Conservation (phyloP, 1,140 invertebrate genomes). For the Globodera ellingtonae region DNA sequence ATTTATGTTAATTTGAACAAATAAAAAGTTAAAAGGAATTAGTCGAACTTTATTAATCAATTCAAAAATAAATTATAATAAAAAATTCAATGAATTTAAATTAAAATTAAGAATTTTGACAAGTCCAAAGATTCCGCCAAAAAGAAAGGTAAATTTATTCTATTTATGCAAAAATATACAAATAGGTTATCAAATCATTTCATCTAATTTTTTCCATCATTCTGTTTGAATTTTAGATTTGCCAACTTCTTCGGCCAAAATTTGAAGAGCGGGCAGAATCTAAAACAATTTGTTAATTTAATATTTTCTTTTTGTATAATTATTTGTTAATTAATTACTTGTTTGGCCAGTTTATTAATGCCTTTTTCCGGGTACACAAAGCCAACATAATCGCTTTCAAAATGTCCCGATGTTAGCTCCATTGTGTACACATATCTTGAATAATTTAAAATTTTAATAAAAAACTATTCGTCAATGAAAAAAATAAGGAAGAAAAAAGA, state of each 20-base stretch:
- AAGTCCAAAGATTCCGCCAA: no score
- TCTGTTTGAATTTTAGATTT: not conserved
- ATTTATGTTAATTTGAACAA: no score
- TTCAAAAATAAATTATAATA: no score
- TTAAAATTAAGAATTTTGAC: no score
- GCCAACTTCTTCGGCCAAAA: not conserved
- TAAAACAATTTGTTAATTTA: not conserved
- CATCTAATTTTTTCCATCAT: no score
- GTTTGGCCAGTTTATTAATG: conserved; percentile 20
- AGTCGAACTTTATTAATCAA: no score
- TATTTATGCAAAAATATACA: no score
- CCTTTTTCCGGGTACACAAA: conserved; percentile 32
- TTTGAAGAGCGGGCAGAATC: not conserved
- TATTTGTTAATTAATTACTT: conserved; percentile 9
- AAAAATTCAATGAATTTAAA: no score
- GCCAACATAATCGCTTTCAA: conserved; percentile 25
- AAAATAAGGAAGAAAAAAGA: not conserved
- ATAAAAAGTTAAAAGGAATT: no score
- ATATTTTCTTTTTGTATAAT: not conserved
- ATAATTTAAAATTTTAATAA: not conserved
- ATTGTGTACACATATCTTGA: conserved; percentile 67
- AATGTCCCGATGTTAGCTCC: conserved; percentile 56
- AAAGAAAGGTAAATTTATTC: no score
- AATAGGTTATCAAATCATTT: no score
- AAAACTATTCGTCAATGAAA: not conserved